phyloP scores from a whole-genome alignment of 2,888 invertebrate genomes.

The Drosophila demipolita region DNA sequence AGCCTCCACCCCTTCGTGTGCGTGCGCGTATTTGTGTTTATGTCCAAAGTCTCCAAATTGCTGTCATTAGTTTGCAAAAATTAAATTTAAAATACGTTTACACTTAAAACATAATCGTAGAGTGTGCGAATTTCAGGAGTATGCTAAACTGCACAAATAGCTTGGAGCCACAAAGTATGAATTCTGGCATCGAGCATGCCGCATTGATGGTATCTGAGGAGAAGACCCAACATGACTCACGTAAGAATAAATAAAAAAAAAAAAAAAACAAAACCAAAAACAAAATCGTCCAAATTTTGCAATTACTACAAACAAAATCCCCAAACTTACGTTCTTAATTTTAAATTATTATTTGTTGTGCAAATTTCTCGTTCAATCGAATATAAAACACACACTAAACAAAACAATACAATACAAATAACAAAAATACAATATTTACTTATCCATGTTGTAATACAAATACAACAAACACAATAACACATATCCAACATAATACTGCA shows the following conservation, averaged over 20 bases:
- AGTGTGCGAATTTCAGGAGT: constrained; percentile 91
- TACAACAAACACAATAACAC: constrained; percentile 34
- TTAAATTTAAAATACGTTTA: constrained; percentile 83
- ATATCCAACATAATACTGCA: constrained; percentile 28
- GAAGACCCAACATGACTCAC: constrained; percentile 92
- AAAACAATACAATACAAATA: constrained; percentile 40
- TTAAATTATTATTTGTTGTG: constrained; percentile 71
- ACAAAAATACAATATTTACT: constrained; percentile 43
- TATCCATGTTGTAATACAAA: constrained; percentile 28
- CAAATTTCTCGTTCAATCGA: constrained; percentile 71
- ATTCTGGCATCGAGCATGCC: constrained; percentile 91
- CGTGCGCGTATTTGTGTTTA: constrained; percentile 38
- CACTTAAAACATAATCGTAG: constrained; percentile 86
- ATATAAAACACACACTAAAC: constrained; percentile 34
- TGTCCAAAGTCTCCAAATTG: constrained; percentile 64
- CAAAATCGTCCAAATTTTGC: constrained; percentile 21
- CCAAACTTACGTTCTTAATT: constrained; percentile 54
- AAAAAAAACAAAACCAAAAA: constrained; percentile 1
- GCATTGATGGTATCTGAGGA: constrained; percentile 92
- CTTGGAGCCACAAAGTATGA: constrained; percentile 93
- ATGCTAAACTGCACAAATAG: constrained; percentile 98
- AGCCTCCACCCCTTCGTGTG: constrained; percentile 14
- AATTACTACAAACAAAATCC: constrained; percentile 41
- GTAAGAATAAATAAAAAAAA: constrained; percentile 87
- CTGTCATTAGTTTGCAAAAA: constrained; percentile 77